Evolutionary conservation across 2,888 invertebrate genomes (phyloP), one percentile per base, ranked within the genome.

Genomic region (Dioctria rufipes): DNA sequence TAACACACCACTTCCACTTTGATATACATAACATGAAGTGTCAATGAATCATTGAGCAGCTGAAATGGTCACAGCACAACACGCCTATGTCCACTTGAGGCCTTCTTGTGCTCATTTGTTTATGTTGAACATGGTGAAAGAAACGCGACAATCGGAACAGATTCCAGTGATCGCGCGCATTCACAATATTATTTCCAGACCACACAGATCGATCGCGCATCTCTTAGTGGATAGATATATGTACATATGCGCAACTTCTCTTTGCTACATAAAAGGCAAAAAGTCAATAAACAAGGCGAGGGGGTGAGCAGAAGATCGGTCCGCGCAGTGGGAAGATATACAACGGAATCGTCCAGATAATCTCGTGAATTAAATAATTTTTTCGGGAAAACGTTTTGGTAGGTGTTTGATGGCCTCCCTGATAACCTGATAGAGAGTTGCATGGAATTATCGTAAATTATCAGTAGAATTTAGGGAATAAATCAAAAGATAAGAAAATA

Each of bases 81-180:
- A 42, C 40, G 67, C 43, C 42, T 46, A 49, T 9, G 67, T 67
- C 67, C 67, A 67, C 67, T 67, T 42, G 13, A 66, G 9, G n/a
- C 43, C 13, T 5, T 54, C 51, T 51, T 25, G 40, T 37, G 71
- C 37, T 71, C 54, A 40, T 51, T 71, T 71, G 71, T 71, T 71
- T 71, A 71, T 71, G 71, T 51, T 51, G 37, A 11, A 51, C 51
- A 71, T 51, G 40, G 54, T 39, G 39, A 71, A 71, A 54, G 71
- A 71, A 71, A 71, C 25, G 71, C 71, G 71, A 49, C 71, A 51
- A 40, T 71, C 71, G 51, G 51, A 71, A 71, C 51, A 71, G 71
- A 67, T 71, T 51, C 54, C 54, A 51, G 39, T 51, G 46, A 46
- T 46, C 46, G 46, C 46, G 46, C 71, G 6, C n/a, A 65, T 65